phyloP scores from a whole-genome alignment of 2,888 invertebrate genomes.

The Temnothorax rugatulus region DNA sequence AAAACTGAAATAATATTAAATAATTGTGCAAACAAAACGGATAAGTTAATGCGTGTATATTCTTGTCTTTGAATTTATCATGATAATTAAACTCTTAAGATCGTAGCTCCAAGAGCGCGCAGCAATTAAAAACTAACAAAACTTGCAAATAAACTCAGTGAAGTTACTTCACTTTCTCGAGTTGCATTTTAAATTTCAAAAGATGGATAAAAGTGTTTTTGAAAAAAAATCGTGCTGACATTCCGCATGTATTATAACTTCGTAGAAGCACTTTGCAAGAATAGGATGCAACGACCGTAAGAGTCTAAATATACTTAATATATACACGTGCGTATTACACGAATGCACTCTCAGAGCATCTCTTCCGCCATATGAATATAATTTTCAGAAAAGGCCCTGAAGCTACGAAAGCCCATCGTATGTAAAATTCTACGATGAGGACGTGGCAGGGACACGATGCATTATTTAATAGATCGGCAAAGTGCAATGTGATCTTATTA shows the following conservation, averaged over 20 bases:
- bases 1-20: neutral
- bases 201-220: neutral
- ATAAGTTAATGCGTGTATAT: neutral
- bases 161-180: neutral
- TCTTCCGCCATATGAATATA: slow-evolving; percentile 27
- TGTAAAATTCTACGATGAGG: slow-evolving; percentile 15
- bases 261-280: neutral
- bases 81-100: slow-evolving; percentile 17
- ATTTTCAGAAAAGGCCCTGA: slow-evolving; percentile 38
- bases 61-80: neutral
- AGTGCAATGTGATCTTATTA: slow-evolving; percentile 27
- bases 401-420: neutral
- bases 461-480: slow-evolving; percentile 36
- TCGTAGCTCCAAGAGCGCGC: neutral
- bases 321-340: neutral
- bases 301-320: slow-evolving; percentile 29
- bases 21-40: neutral
- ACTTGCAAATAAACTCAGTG: neutral
- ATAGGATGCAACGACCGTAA: neutral
- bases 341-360: slow-evolving; percentile 39
- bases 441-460: neutral
- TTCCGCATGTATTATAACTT: neutral
- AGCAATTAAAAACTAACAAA: slow-evolving; percentile 31
- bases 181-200: neutral
- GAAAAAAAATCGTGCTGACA: neutral